Evolutionary conservation across 2,797 vertebrate genomes (phyloP).

Genomic region (Masticophis lateralis): DNA sequence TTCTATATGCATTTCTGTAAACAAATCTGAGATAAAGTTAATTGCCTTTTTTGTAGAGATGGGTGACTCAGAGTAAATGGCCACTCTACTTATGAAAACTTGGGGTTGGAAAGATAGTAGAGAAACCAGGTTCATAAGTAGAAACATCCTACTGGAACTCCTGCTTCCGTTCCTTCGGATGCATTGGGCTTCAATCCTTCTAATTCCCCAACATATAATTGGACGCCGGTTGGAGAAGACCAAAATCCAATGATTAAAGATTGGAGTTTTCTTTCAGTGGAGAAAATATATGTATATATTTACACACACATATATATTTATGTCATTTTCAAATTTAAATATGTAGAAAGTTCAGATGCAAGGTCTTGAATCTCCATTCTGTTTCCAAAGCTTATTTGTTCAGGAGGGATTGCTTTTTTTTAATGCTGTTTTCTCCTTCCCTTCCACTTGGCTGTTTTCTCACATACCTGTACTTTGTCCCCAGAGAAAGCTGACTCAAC

Average conservation of each 20-base stretch:
- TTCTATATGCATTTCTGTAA: neutral
- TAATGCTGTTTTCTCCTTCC: neutral
- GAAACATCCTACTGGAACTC: neutral
- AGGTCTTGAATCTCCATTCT: neutral
- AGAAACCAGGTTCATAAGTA: neutral
- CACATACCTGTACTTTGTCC: conserved; percentile 29
- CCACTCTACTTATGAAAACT: too few relatives aligned
- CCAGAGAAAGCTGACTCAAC: conserved; percentile 29
- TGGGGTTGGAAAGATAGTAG: neutral
- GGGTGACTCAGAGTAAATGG: neutral
- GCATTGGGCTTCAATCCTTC: neutral
- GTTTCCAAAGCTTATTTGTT: fast-evolving
- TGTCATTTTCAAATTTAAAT: neutral
- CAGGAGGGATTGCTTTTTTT: neutral
- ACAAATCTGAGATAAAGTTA: neutral
- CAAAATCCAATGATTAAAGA: neutral
- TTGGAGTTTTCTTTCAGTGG: neutral
- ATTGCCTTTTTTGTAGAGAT: neutral
- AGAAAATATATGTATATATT: neutral
- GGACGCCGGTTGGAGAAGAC: neutral
- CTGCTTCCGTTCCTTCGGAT: neutral
- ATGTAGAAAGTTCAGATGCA: neutral
- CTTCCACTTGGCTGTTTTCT: neutral
- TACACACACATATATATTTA: neutral
- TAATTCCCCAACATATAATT: neutral